Base-by-base conservation (phyloP, 2,113 vertebrate species). In the Canis aureus region DNA sequence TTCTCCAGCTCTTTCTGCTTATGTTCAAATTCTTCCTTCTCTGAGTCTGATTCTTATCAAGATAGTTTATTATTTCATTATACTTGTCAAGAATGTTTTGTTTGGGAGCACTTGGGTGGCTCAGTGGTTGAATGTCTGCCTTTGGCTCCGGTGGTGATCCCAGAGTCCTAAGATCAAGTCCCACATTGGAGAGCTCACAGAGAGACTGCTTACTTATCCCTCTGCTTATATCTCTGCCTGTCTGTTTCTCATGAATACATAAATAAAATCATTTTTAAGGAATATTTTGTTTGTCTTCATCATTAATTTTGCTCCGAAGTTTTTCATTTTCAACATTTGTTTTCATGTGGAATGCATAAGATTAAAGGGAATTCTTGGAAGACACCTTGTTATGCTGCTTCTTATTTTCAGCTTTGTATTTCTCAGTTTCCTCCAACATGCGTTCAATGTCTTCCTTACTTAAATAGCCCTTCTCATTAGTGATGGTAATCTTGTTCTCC, bases 401-500 rank as follows among this genome's bases (percentile, higher is more conserved):
- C 64, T 99, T 99, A 87, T 99, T 99, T 81, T 99, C 99, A n/a
- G 98, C 98, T 96, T 99, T 99, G 98, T 99, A 99, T 19, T 99
- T 99, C 97, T 99, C 99, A 0, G 99, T 99, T 91, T 99, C 99
- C 94, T 99, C 99, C 6, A 99, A 99, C 99, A 99, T 99, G 15
- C 99, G 98, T 51, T 99, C 99, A 74, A 99, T 99, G 96, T 99
- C 99, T 38, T 99, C 99, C 98, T 99, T 99, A 97, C 99, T 99
- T 57, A 99, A 98, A 1, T 99, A 99, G 73, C 99, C 99, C 80
- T 99, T 99, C 96, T 99, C 99, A 0, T 99, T 99, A 0, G 99
- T 99, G 97, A 99, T 99, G 0, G 99, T 99, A 96, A 99, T 99
- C 98, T 99, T 99, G 98, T 99, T 99, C 91, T 99, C 99, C 93